A percentile compares a stretch with the other conserved stretches of the same genome.
These are phyloP conservation scores for Xiphophorus couchianus DNA, from an alignment of 2,113 vertebrate genomes.

Conservation along the genomic window DNA sequence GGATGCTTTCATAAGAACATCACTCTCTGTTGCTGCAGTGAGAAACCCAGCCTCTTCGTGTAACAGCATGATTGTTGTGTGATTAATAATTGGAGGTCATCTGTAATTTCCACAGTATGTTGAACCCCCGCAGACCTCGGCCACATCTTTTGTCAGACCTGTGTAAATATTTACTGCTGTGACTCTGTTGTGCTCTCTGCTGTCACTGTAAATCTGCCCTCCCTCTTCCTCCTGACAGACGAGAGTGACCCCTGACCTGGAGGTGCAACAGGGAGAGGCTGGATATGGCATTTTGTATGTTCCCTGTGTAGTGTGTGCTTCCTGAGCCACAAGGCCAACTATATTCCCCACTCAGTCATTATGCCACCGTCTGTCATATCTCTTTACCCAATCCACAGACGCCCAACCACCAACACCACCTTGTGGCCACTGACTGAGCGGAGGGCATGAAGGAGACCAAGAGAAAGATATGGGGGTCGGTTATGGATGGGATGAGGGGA, in stretches of 20 bases:
- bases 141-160: constrained; percentile 72
- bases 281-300: constrained; percentile 57
- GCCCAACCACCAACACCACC: constrained; percentile 44
- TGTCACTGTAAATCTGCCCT: constrained; percentile 75
- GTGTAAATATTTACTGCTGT: constrained; percentile 77
- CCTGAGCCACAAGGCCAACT: constrained; percentile 34
- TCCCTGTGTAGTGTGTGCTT: constrained; percentile 33
- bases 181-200: constrained; percentile 65
- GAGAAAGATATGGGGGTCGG: constrained; percentile 37
- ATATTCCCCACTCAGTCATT: constrained; percentile 54
- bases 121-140: constrained; percentile 53
- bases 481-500: constrained; percentile 71
- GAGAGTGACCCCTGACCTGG: constrained; percentile 70
- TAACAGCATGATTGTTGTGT: constrained; percentile 35
- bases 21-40: constrained; percentile 47
- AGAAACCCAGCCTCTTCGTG: constrained; percentile 49
- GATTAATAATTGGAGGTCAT: constrained; percentile 59
- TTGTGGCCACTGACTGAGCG: constrained; percentile 37
- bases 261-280: constrained; percentile 64
- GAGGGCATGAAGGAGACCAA: constrained; percentile 22
- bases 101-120: constrained; percentile 59
- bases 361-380: constrained; percentile 56
- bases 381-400: constrained; percentile 31
- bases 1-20: constrained; percentile 41
- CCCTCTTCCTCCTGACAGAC: constrained; percentile 70